phyloP scores from a whole-genome alignment of 2,888 invertebrate genomes.

The Andrena bicolor region DNA sequence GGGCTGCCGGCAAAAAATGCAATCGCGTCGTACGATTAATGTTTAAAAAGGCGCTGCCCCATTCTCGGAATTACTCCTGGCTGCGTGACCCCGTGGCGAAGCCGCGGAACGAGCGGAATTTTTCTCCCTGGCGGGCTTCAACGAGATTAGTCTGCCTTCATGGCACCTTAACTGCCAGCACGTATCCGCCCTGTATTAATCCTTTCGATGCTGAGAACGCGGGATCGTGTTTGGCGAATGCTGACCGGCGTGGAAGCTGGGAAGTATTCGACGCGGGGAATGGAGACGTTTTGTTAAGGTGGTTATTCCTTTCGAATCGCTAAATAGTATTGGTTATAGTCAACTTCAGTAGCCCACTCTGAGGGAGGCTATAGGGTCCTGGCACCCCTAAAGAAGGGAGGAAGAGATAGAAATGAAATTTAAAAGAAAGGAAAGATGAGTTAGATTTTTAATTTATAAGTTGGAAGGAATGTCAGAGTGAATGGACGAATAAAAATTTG shows the following conservation, averaged over 20 bases:
- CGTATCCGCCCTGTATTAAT: conserved; percentile 27
- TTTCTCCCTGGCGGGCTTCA: conserved; percentile 32
- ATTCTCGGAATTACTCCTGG: conserved; percentile 62
- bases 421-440: no score
- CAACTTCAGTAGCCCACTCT: no score
- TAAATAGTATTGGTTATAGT: no score
- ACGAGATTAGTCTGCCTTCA: conserved; percentile 46
- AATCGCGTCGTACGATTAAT: conserved; percentile 68
- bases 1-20: conserved; percentile 45
- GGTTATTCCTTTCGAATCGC: no score
- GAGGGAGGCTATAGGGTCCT: no score
- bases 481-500: no score
- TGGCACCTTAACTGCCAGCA: conserved; percentile 16
- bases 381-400: no score
- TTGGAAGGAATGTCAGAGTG: no score
- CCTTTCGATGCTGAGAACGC: conserved; percentile 12
- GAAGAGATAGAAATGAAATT: no score
- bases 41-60: conserved; percentile 67
- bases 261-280: neutral
- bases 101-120: conserved; percentile 33
- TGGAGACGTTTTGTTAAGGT: neutral
- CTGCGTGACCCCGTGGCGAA: conserved; percentile 35
- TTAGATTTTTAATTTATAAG: no score
- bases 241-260: neutral
- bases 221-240: neutral